phyloP scores from a whole-genome alignment of 64 coral and sea anemone species.

The Montipora cactus region DNA sequence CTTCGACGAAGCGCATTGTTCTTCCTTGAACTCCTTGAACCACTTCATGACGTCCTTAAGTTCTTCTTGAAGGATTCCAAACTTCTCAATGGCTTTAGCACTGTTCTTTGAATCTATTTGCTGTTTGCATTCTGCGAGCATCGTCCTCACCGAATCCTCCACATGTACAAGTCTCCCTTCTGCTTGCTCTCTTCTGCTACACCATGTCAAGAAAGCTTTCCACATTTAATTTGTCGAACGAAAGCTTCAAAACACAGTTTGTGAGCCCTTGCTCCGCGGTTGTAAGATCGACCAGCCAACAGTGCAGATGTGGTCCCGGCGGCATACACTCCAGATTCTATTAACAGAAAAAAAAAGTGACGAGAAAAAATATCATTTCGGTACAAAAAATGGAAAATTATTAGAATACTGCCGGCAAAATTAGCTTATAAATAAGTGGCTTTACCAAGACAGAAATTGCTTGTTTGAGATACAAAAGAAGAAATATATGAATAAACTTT shows the following conservation, averaged over 20 bases:
- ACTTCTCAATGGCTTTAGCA: not conserved
- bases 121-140: not conserved
- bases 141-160: not conserved
- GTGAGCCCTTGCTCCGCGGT: conserved; percentile 13
- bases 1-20: not conserved
- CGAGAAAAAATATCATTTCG: too few species aligned
- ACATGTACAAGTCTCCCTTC: not conserved
- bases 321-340: conserved; percentile 10
- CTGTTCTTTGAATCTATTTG: not conserved
- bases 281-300: conserved; percentile 21
- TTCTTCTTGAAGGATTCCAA: not conserved
- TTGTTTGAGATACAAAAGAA: too few species aligned
- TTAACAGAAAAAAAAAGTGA: too few species aligned
- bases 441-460: too few species aligned
- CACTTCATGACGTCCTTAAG: not conserved
- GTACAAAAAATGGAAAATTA: too few species aligned
- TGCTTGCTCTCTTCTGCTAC: not conserved
- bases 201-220: not conserved
- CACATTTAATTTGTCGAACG: not conserved
- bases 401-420: too few species aligned
- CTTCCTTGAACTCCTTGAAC: not conserved
- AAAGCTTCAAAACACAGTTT: conserved; percentile 21
- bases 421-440: too few species aligned
- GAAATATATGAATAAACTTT: too few species aligned
- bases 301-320: not conserved